phyloP scores from a whole-genome alignment of 2,888 invertebrate species.

The Flabesymbios commensalis region DNA sequence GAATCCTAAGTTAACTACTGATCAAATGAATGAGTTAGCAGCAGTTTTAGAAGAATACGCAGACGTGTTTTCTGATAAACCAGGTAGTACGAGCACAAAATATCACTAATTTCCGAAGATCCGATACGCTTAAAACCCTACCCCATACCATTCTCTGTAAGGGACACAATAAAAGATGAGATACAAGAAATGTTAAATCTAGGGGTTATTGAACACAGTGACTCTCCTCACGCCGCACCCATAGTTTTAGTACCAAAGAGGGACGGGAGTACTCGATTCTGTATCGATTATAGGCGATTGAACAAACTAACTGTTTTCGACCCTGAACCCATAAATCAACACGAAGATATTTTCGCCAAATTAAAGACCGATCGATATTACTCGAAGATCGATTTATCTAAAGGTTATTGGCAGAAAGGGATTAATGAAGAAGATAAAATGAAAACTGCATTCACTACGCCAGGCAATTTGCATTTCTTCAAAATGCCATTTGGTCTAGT shows the following conservation, averaged over 20 bases:
- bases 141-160: neutral
- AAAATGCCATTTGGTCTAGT: constrained; percentile 5
- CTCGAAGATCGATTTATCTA: neutral
- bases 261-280: neutral
- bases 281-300: neutral
- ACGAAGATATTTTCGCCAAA: neutral
- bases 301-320: constrained; percentile 3
- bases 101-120: neutral
- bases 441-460: constrained; percentile 2
- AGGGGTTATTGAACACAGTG: neutral
- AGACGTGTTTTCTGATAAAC: no score
- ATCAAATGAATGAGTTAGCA: no score
- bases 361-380: neutral
- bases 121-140: neutral
- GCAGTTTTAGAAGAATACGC: no score
- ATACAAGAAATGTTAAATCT: neutral
- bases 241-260: neutral
- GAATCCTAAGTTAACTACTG: no score
- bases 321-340: neutral
- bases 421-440: neutral
- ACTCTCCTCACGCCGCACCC: neutral
- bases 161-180: neutral
- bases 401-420: constrained; percentile 5
- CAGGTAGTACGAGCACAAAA: neutral
- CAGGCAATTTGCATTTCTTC: neutral